Evolutionary conservation across 2,888 invertebrate genomes (phyloP), one percentile per base, ranked within the genome.

Genomic region (Platycnemis pennipes): DNA sequence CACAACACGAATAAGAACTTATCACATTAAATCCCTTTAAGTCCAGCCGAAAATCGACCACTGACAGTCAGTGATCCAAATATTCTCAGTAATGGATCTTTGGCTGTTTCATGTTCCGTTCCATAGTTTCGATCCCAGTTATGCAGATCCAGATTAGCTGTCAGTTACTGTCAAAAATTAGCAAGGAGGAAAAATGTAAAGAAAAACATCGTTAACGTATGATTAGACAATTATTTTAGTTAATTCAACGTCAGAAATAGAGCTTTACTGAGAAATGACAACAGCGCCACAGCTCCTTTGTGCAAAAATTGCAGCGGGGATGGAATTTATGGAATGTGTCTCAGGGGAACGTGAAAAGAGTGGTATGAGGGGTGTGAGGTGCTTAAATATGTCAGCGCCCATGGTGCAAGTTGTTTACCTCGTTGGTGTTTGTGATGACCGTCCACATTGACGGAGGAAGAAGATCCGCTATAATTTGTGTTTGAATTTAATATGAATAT

Each of bases 31-130:
- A 49, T 49, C 22, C 1, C 19, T 26, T 22, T 16, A 2, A 16
- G 4, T 31, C 37, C 37, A 77, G 37, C 77, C 77, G 26, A 77
- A 77, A 77, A 77, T 77, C 77, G 37, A 77, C 77, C 77, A 37
- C 31, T 77, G 77, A 37, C 77, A 77, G 69, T 11, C 77, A 77
- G 77, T 77, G 77, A 37, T 37, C 77, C 77, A 77, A 77, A 77
- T 77, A 63, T 77, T 77, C 77, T 77, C 77, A 13, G 77, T 77
- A 31, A 37, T 37, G 77, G 77, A 31, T 77, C 77, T 77, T 77
- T 26, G 77, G 77, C 77, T 77, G 77, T 77, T 77, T 77, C 77
- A 77, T 26, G 77, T 77, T 77, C 77, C 77, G 77, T 77, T 77
- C 77, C 77, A 31, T 26, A 77, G 77, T 77, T 77, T 77, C 11